phyloP scores from a whole-genome alignment of 2,113 vertebrate genomes.

The Gopherus flavomarginatus region DNA sequence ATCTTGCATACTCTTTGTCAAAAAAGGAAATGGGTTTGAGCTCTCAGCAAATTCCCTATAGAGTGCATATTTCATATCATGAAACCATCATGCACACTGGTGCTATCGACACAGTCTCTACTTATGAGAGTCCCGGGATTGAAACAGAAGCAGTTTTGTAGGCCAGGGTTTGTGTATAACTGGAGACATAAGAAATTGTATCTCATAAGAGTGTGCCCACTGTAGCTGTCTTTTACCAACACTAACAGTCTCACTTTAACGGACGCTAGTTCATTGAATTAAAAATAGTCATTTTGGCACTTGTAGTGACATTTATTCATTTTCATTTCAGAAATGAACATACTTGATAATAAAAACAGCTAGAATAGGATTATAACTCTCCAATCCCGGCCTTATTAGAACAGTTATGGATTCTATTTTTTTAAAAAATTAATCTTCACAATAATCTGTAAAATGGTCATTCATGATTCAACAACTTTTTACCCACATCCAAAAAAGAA shows the following conservation, averaged over 20 bases:
- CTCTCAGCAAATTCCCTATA: neutral
- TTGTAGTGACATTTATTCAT: neutral
- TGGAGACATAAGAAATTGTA: neutral
- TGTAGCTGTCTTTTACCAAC: fast-evolving
- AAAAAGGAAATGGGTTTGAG: neutral
- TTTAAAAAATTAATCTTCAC: neutral
- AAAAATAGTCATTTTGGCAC: neutral
- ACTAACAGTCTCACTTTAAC: neutral
- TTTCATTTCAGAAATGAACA: neutral
- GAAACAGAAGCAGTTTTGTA: neutral
- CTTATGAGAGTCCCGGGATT: neutral
- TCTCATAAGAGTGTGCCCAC: neutral
- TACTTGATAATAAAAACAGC: neutral
- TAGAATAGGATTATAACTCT: neutral
- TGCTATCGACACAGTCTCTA: fast-evolving
- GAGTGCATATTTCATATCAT: neutral
- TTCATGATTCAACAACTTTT: fast-evolving
- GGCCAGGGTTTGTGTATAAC: neutral
- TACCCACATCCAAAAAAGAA: neutral
- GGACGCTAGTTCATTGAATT: neutral
- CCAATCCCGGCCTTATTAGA: neutral
- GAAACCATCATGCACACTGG: neutral
- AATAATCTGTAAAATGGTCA: neutral
- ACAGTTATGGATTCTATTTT: neutral
- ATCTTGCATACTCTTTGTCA: neutral